Evolutionary conservation across 53 echinoderm and acorn worm genomes (phyloP).

Genomic region (Crossaster papposus): DNA sequence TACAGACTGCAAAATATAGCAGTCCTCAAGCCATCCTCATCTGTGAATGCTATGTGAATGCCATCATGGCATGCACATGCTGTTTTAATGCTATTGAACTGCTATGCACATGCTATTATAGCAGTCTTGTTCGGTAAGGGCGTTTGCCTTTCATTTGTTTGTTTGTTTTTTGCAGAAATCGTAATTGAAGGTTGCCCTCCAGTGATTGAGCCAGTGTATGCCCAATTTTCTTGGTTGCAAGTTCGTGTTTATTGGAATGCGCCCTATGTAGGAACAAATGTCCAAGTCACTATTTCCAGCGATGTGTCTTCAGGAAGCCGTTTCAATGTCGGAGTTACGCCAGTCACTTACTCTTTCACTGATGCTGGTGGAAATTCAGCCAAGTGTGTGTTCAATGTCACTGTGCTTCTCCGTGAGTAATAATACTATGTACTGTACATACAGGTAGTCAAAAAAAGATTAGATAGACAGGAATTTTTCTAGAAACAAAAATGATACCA

Average conservation of each 20-base stretch:
- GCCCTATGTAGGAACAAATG: neutral
- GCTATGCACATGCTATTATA: no score
- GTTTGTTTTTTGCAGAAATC: no score
- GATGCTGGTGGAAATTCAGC: neutral
- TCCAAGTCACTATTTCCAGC: neutral
- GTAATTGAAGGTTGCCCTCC: neutral
- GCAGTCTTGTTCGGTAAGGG: no score
- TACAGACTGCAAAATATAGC: no score
- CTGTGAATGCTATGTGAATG: no score
- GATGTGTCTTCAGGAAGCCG: neutral
- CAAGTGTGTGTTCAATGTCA: neutral
- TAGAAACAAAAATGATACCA: no score
- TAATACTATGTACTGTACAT: neutral
- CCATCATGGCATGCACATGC: no score
- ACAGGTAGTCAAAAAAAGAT: no score
- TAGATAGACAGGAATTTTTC: no score
- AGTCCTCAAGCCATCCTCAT: no score
- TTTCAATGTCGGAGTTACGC: neutral
- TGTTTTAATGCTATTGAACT: no score
- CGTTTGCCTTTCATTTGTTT: no score
- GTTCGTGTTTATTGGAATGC: neutral
- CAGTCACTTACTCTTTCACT: neutral
- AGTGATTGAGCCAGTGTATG: neutral
- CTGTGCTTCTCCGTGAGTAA: slow-evolving; percentile 1
- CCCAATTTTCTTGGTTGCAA: neutral